These are phyloP conservation scores for Rhogogaster chlorosoma DNA, from an alignment of 2,888 invertebrate genomes.

Conservation along the genomic window DNA sequence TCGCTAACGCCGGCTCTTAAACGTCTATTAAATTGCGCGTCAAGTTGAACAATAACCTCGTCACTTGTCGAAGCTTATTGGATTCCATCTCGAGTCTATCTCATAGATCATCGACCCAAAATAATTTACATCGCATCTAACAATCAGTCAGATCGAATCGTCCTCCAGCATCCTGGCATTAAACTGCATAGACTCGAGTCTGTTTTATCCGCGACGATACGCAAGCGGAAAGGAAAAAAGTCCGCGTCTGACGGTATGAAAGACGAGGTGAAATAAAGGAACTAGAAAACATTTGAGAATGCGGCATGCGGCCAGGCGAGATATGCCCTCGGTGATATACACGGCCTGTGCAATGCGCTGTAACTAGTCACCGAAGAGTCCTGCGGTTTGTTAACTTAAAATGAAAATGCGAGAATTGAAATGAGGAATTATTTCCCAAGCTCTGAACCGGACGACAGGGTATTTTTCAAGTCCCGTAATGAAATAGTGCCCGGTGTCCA, in stretches of 20 bases:
- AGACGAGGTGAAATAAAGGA: too few relatives aligned
- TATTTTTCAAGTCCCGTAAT: not conserved
- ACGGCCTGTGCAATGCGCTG: constrained; percentile 29
- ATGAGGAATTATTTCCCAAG: not conserved
- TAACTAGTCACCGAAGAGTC: not conserved
- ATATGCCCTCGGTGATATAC: constrained; percentile 57
- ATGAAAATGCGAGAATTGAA: not conserved
- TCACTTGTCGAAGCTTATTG: not conserved
- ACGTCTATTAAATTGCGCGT: constrained; percentile 24
- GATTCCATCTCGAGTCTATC: not conserved
- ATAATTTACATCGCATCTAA: too few relatives aligned
- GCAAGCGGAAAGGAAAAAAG: too few relatives aligned
- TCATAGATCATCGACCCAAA: not conserved
- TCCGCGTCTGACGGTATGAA: too few relatives aligned
- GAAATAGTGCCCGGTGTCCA: not conserved
- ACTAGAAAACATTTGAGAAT: not conserved
- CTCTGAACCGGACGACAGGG: not conserved
- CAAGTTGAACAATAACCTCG: constrained; percentile 2
- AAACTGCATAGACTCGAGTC: too few relatives aligned
- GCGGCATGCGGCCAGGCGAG: not conserved
- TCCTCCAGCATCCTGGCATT: too few relatives aligned
- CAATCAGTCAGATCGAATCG: too few relatives aligned
- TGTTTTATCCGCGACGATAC: too few relatives aligned
- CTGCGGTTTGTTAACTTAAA: not conserved
- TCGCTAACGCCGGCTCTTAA: constrained; percentile 3